phyloP scores from a whole-genome alignment of 1,140 invertebrate genomes.

The Phymorhynchus buccinoides region DNA sequence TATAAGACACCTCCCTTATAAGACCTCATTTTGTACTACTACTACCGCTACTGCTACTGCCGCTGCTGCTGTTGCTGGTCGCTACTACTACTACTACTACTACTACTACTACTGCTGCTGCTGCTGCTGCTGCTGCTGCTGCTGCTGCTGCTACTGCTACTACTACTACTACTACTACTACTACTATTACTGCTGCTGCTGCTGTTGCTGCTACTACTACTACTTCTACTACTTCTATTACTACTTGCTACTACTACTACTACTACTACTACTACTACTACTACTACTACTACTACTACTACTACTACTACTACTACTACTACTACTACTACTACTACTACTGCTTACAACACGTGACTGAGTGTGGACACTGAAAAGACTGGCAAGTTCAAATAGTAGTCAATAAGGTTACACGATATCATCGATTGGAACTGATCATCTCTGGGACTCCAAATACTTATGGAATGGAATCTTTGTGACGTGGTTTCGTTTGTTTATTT shows the following conservation, averaged over 20 bases:
- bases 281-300: conserved; percentile 26
- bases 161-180: neutral
- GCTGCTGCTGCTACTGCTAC: conserved; percentile 14
- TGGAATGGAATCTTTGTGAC: too few species aligned
- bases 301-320: conserved; percentile 27
- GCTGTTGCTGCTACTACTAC: conserved; percentile 20
- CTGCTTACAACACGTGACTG: too few species aligned
- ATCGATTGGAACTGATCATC: too few species aligned
- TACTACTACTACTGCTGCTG: conserved; percentile 21
- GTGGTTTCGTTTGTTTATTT: too few species aligned
- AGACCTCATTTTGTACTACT: too few species aligned
- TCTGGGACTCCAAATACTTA: too few species aligned
- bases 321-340: conserved; percentile 23
- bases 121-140: neutral
- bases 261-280: conserved; percentile 14
- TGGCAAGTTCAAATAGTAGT: neutral
- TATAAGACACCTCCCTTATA: too few species aligned
- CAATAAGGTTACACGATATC: too few species aligned
- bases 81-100: neutral
- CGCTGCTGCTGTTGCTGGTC: too few species aligned
- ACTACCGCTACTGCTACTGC: too few species aligned
- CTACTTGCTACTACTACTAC: neutral
- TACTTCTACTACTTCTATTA: neutral
- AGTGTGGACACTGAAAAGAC: neutral
- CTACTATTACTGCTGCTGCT: conserved; percentile 16